Percentiles rank a stretch among this genome's conserved stretches.
These are phyloP conservation scores for Nephrotoma appendiculata DNA, from an alignment of 2,888 invertebrate genomes.

Conservation along the genomic window DNA sequence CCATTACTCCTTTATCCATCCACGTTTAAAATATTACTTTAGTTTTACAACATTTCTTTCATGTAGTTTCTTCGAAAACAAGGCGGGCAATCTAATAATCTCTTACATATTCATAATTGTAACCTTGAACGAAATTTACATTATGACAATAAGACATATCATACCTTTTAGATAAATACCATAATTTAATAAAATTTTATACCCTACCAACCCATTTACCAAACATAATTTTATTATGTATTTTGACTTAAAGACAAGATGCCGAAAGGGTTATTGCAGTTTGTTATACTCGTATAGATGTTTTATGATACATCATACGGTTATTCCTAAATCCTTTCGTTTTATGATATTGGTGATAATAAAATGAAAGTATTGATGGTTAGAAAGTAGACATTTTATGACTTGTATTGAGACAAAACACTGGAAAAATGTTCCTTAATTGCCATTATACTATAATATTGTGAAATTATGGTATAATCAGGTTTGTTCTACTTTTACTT, in stretches of 20 bases:
- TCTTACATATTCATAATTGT: not conserved
- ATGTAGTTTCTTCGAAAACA: not conserved
- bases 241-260: not conserved
- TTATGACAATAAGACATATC: not conserved
- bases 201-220: not conserved
- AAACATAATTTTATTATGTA: not conserved
- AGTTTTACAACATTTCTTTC: no score
- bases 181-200: no score
- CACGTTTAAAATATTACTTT: no score
- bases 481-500: not conserved
- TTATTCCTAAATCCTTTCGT: not conserved
- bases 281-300: no score
- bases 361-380: not conserved
- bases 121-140: not conserved
- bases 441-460: not conserved
- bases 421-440: no score
- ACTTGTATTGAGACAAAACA: not conserved
- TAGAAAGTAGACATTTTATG: not conserved
- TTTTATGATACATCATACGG: not conserved
- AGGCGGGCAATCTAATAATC: not conserved
- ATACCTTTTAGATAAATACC: no score
- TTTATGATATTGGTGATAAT: not conserved
- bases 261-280: not conserved
- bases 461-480: not conserved
- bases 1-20: no score